These are phyloP conservation scores for Aphidius colemani DNA, from an alignment of 2,888 invertebrate species.

Conservation along the genomic window DNA sequence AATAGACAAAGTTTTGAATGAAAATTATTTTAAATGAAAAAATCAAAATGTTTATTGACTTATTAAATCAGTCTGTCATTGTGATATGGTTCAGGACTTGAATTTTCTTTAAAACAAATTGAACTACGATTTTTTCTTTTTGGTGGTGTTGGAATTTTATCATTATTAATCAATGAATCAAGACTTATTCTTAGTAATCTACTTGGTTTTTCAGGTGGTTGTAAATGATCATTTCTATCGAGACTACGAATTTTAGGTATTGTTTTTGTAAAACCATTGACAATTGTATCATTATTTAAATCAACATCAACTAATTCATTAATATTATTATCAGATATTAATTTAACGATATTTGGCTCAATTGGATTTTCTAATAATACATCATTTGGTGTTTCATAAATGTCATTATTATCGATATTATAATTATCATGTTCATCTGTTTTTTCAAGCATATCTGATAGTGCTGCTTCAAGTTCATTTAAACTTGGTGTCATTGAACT, in stretches of 20 bases:
- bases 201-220: slow-evolving; percentile 50
- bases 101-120: slow-evolving; percentile 27
- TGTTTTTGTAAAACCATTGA: slow-evolving; percentile 13
- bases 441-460: slow-evolving; percentile 56
- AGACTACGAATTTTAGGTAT: not conserved
- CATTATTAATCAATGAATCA: slow-evolving; percentile 34
- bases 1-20: too few relatives aligned
- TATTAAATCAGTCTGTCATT: slow-evolving; percentile 50
- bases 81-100: slow-evolving; percentile 29
- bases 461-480: slow-evolving; percentile 53
- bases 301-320: slow-evolving; percentile 34
- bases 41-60: not conserved
- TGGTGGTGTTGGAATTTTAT: slow-evolving; percentile 51
- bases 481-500: slow-evolving; percentile 58
- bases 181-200: slow-evolving; percentile 42
- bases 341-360: slow-evolving; percentile 41
- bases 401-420: not conserved
- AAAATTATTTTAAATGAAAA: too few relatives aligned
- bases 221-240: slow-evolving; percentile 22
- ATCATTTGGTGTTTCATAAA: slow-evolving; percentile 16
- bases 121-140: slow-evolving; percentile 40
- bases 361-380: slow-evolving; percentile 33
- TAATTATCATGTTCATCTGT: slow-evolving; percentile 37
- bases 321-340: slow-evolving; percentile 35
- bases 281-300: slow-evolving; percentile 25